Base-by-base conservation (phyloP, 2,888 invertebrate genomes). In the Ligdia adustata region DNA sequence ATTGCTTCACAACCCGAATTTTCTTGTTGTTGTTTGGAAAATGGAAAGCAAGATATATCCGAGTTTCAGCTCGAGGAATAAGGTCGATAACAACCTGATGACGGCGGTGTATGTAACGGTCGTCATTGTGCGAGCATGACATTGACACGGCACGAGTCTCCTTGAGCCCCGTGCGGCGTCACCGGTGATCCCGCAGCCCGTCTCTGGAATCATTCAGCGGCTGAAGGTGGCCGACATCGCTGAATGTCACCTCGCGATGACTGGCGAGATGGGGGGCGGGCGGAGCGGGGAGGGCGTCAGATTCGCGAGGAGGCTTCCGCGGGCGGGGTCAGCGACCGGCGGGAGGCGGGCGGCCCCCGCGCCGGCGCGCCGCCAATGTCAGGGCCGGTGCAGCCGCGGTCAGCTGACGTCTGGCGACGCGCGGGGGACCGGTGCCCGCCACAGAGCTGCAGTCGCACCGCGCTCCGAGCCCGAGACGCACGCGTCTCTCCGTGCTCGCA, bases 381-480 rank as follows among this genome's bases (percentile, higher is more conserved):
- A 89, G 90, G 89, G 90, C 83, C 89, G 89, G 88, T 89, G 90
- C 89, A 89, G 81, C 82, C 79, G 82, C 87, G 82, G 84, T 88
- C 88, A 89, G 88, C 89, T 89, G 89, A 88, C 89, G 89, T 89
- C 89, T 89, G 90, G 87, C 68, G 88, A 68, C 82, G 90, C 86
- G 88, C 88, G 88, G 90, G 87, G 86, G 82, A 66, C 81, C 75
- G 64, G 75, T 60, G 71, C 66, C 65, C 75, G 72, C 68, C 75
- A 60, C 67, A 55, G 72, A 80, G 83, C 75, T 86, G 87, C 87
- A 88, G 85, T 89, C 83, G 79, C 64, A 68, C 75, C 71, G 72
- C 84, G 81, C 72, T 65, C 82, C 74, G 66, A 76, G 66, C 26
- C 60, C 65, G 78, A 73, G 79, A 58, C 73, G 69, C 69, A 79